phyloP scores from a whole-genome alignment of 2,113 vertebrate genomes.

The Riparia riparia region DNA sequence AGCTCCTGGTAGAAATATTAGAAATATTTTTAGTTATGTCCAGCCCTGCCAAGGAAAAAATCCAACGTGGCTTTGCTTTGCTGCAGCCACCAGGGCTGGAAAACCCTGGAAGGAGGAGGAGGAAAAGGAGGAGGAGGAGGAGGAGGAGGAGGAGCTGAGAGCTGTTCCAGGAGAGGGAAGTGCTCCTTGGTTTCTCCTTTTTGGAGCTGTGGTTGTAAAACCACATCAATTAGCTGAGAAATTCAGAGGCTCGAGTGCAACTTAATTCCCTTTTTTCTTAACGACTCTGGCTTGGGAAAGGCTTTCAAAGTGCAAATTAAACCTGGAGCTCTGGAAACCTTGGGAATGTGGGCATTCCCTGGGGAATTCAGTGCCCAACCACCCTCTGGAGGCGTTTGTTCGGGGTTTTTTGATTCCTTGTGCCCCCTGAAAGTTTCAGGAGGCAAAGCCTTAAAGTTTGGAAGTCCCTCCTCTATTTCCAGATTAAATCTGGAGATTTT shows the following conservation, averaged over 20 bases:
- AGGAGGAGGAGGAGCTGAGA: neutral
- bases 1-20: neutral
- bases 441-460: accelerated
- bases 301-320: neutral
- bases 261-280: neutral
- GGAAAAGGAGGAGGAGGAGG: neutral
- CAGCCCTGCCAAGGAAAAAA: neutral
- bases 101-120: neutral
- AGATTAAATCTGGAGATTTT: neutral
- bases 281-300: neutral
- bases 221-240: neutral
- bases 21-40: neutral
- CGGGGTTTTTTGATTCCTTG: neutral
- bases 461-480: accelerated
- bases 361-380: neutral
- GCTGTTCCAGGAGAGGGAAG: neutral
- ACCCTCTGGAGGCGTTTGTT: neutral
- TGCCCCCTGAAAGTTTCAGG: accelerated
- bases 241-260: neutral
- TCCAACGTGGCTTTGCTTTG: neutral
- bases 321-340: neutral
- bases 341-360: neutral
- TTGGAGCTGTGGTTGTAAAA: neutral
- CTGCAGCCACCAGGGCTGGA: neutral
- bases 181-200: neutral